Percentiles rank a stretch among this genome's conserved stretches.
Evolutionary conservation across 2,113 vertebrate genomes (phyloP).

Genomic region (Geococcyx californianus): DNA sequence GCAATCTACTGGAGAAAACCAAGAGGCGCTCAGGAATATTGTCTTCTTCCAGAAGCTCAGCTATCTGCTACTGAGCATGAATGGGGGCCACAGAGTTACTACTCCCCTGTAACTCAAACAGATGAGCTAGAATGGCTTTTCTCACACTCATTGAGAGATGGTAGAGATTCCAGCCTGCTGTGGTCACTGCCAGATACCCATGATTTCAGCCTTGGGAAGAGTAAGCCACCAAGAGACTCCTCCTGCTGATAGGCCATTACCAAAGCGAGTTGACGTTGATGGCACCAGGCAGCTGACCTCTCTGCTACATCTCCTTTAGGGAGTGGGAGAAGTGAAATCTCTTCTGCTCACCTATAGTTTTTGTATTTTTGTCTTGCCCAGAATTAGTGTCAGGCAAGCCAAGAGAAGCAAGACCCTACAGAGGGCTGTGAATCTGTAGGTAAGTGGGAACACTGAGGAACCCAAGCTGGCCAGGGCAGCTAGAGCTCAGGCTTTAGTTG

Average conservation of each 20-base stretch:
- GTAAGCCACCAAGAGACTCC: background rate
- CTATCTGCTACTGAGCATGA: background rate
- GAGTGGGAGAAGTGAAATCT: background rate
- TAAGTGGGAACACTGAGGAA: background rate
- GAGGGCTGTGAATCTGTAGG: background rate
- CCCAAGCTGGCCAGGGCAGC: background rate
- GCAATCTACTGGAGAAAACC: conserved; percentile 54
- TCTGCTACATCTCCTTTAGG: background rate
- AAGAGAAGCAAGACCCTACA: background rate
- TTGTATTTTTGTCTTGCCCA: background rate
- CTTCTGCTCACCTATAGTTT: background rate
- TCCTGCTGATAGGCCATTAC: background rate
- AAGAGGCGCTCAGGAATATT: conserved; percentile 40
- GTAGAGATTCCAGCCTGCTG: background rate
- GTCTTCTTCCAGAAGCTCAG: conserved; percentile 57
- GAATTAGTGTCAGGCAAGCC: background rate
- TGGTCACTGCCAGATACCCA: background rate
- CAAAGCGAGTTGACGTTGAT: background rate
- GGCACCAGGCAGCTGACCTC: background rate
- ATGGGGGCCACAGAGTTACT: background rate
- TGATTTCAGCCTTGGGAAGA: background rate
- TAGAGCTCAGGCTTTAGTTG: background rate
- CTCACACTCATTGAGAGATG: background rate
- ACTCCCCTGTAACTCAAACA: background rate
- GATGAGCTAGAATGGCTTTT: background rate